A percentile compares a stretch with the other conserved stretches of the same genome.
These are phyloP conservation scores for Pilophorus perplexus DNA, from an alignment of 2,888 invertebrate genomes.

Conservation along the genomic window DNA sequence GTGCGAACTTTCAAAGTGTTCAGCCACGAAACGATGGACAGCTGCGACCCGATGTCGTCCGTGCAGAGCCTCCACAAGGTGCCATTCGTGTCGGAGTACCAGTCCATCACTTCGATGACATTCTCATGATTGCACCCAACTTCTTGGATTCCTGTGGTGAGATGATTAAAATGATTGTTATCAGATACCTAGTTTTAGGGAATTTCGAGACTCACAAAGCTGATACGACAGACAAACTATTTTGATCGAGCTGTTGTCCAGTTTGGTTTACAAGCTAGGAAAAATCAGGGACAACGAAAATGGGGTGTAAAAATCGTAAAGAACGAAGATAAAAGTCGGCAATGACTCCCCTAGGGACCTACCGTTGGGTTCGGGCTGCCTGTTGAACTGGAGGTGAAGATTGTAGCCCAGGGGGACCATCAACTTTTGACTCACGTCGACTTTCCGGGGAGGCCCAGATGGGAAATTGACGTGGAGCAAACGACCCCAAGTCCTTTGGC, in stretches of 20 bases:
- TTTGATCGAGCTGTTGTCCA: too few relatives aligned
- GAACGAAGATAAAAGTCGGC: too few relatives aligned
- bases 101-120: constrained; percentile 62
- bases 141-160: constrained; percentile 33
- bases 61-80: constrained; percentile 67
- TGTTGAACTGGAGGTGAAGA: constrained; percentile 54
- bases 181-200: too few relatives aligned
- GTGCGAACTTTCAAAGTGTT: constrained; percentile 65
- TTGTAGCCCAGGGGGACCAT: constrained; percentile 59
- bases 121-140: constrained; percentile 53
- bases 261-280: too few relatives aligned
- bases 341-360: constrained; percentile 42
- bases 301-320: too few relatives aligned
- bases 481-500: constrained; percentile 53
- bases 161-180: not conserved
- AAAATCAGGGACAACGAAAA: too few relatives aligned
- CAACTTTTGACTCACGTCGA: constrained; percentile 59
- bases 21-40: constrained; percentile 66
- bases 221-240: too few relatives aligned
- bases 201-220: too few relatives aligned
- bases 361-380: constrained; percentile 40
- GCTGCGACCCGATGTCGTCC: constrained; percentile 50
- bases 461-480: constrained; percentile 62
- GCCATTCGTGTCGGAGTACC: constrained; percentile 69
- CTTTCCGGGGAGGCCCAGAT: constrained; percentile 55